These are phyloP conservation scores for Megalurothrips usitatus DNA, from an alignment of 2,888 invertebrate species.

Conservation along the genomic window DNA sequence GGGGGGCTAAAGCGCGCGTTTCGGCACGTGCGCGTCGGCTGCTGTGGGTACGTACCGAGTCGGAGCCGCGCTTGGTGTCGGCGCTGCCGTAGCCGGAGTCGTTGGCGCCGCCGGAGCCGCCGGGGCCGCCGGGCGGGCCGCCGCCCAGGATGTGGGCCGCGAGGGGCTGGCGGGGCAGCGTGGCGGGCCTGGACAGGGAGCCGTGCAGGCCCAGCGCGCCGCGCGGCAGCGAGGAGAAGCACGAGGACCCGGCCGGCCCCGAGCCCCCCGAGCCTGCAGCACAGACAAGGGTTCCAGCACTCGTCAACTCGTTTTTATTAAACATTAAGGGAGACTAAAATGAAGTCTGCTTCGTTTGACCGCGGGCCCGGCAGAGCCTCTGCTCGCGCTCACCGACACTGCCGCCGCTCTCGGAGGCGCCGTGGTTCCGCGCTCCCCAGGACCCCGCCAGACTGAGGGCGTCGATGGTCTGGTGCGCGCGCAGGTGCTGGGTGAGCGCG, in stretches of 20 bases:
- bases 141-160: slow-evolving; percentile 44
- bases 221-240: slow-evolving; percentile 51
- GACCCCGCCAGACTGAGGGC: slow-evolving; percentile 52
- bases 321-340: too few species aligned
- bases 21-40: too few species aligned
- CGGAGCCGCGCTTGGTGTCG: slow-evolving; percentile 3
- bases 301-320: too few species aligned
- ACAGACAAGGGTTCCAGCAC: neutral
- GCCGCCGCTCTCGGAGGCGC: slow-evolving; percentile 2
- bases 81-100: slow-evolving; percentile 32
- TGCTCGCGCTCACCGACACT: neutral
- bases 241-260: slow-evolving; percentile 37
- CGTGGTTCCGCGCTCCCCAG: slow-evolving; percentile 47
- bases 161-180: slow-evolving; percentile 49
- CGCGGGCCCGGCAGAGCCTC: too few species aligned
- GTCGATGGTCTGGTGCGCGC: slow-evolving; percentile 48
- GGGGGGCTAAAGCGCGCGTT: neutral
- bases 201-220: slow-evolving; percentile 49
- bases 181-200: slow-evolving; percentile 49
- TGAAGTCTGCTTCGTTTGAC: too few species aligned
- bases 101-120: slow-evolving; percentile 30
- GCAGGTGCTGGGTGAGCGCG: slow-evolving; percentile 50
- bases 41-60: neutral
- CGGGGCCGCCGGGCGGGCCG: slow-evolving; percentile 36
- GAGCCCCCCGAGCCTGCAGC: slow-evolving; percentile 36